Evolutionary conservation across 1,140 invertebrate genomes (phyloP).

Genomic region (Drosophila bocki): DNA sequence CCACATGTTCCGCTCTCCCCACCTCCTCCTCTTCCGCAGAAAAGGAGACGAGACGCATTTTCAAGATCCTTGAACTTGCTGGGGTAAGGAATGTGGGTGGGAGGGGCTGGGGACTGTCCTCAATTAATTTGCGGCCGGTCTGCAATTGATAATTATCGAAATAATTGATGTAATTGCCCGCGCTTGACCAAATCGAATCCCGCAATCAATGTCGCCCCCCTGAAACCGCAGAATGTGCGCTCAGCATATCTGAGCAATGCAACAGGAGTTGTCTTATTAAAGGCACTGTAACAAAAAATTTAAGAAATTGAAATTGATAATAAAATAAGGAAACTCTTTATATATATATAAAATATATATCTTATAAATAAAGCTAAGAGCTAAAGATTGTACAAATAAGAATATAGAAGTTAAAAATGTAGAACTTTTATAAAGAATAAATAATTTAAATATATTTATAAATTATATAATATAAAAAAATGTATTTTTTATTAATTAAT

Average conservation of each 20-base stretch:
- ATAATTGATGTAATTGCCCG: conserved; percentile 52
- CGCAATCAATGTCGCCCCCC: conserved; percentile 36
- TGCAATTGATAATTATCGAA: conserved; percentile 54
- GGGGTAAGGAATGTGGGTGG: background rate
- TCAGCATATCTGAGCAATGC: conserved; percentile 25
- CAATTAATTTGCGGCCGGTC: conserved; percentile 39
- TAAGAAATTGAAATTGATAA: too few relatives aligned
- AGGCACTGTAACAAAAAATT: conserved; percentile 5
- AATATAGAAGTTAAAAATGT: too few relatives aligned
- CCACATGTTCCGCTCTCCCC: background rate
- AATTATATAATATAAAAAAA: too few relatives aligned
- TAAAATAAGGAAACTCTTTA: background rate
- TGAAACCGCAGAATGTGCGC: conserved; percentile 22
- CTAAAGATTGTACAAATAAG: too few relatives aligned
- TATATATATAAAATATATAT: too few relatives aligned
- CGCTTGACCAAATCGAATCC: conserved; percentile 51
- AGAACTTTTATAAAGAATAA: too few relatives aligned
- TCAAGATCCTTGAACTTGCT: conserved; percentile 10
- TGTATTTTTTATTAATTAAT: too few relatives aligned
- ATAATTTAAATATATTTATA: too few relatives aligned
- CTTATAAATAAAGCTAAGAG: too few relatives aligned
- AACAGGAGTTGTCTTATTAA: conserved; percentile 44
- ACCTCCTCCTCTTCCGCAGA: background rate
- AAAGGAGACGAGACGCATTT: conserved; percentile 16
- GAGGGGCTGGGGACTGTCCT: background rate